A percentile compares a stretch with the other conserved stretches of the same genome.
Evolutionary conservation across 2,797 vertebrate genomes (phyloP).

Genomic region (Kryptopterus vitreolus): DNA sequence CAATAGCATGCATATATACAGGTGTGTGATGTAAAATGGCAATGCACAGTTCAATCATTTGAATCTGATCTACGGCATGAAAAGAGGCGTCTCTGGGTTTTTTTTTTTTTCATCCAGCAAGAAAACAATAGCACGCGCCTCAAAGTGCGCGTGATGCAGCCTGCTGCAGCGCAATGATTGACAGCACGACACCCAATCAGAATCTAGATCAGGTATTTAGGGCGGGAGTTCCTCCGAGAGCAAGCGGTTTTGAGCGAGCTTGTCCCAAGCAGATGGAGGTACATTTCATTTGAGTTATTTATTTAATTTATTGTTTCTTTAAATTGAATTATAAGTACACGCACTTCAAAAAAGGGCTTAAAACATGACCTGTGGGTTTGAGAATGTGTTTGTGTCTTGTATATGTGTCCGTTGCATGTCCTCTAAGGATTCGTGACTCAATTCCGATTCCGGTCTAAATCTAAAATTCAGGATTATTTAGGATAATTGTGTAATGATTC

Average conservation of each 20-base stretch:
- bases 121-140: background rate
- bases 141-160: background rate
- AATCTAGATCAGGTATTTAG: conserved; percentile 16
- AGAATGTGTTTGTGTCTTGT: background rate
- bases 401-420: background rate
- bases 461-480: background rate
- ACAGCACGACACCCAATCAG: conserved; percentile 38
- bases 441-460: background rate
- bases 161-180: conserved; percentile 10
- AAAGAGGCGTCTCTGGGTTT: background rate
- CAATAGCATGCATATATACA: background rate
- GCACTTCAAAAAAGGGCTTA: background rate
- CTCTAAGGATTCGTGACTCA: conserved; percentile 8
- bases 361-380: background rate
- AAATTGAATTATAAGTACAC: background rate
- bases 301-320: background rate
- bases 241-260: conserved; percentile 19
- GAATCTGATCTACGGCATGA: background rate
- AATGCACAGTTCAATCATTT: background rate
- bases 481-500: too few relatives aligned
- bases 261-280: conserved; percentile 26
- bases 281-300: conserved; percentile 13
- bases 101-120: background rate
- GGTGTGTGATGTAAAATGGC: background rate
- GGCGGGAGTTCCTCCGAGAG: conserved; percentile 28